Base-by-base conservation (phyloP, 2,888 invertebrate species). In the Artemia sp. region DNA sequence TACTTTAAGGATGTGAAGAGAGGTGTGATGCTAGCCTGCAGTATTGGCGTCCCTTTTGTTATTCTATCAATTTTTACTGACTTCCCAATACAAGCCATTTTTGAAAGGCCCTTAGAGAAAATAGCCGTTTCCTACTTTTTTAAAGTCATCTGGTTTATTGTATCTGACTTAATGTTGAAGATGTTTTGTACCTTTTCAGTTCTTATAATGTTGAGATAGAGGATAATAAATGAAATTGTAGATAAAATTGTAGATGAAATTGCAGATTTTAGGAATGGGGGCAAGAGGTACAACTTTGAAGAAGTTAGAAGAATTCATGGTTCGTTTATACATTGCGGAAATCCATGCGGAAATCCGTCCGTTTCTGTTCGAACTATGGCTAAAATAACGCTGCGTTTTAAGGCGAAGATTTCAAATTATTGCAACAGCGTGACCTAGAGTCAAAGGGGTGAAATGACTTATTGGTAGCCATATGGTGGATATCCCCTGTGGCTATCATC, bases 141-240 rank as follows among this genome's bases (percentile, higher is more conserved):
- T 24, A 58, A 58, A 24, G 24, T 24, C 10, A 58, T 58, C 11
- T 58, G 64, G 64, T 58, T 58, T 58, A n/a, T 58, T 58, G 64
- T 58, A 24, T 58, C 64, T 19, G 64, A 58, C n/a, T 19, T 24
- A 19, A n/a, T 9, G 9, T 24, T 58, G 12, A n/a, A 58, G 10
- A 24, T 24, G 14, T 58, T 58, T 10, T 19, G 14, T n/a, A 19
- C 14, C 19, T 8, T 58, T 8, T 58, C 58, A 10, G 9, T 58
- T 14, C 58, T 58, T 10, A 24, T 9, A 8, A 9, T 58, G n/a
- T 8, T 24, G 24, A n/a, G 64, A n/a, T 58, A 19, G 10, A 10
- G 24, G 64, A 58, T 58, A 11, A 10, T 58, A 19, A 58, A 58
- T 58, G 8, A 24, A 8, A n/a, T 58, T 24, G n/a, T 58, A n/a